Base-by-base conservation (phyloP, 1,140 invertebrate genomes). In the Camponotus vicinus region DNA sequence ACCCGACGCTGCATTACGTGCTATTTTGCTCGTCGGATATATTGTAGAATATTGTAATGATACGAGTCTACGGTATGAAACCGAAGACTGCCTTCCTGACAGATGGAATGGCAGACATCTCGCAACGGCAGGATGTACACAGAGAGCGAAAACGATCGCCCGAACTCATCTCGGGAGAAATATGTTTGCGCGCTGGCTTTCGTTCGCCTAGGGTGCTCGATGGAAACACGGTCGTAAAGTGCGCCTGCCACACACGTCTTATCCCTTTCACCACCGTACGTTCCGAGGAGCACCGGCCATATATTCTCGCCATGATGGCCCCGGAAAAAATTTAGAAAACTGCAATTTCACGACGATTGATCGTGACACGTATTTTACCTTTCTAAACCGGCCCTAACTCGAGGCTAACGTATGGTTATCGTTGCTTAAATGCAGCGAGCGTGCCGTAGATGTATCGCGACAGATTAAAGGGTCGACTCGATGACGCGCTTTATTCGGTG, bases 1-100 rank as follows among this genome's bases (percentile, higher is more conserved):
- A 86, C 76, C 64, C n/a, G 83, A 89, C 83, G 75, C 86, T 88
- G 71, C 63, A 89, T 90, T 87, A 85, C 57, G 55, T 63, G 73
- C 18, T 86, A 63, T 79, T 86, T 79, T 77, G 61, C 77, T 77
- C 37, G 37, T 27, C 15, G 73, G 89, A 88, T 91, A 52, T 52
- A 52, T 52, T 18, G 80, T 55, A 32, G 71, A 59, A 34, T 63
- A 34, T 61, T 15, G 42, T 88, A 89, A 87, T 71, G 85, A 63
- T 52, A 34, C 27, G 64, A 83, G 85, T 75, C 52, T 83, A 78
- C 18, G 64, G 63, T 57, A 78, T 61, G 79, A 90, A 90, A 89
- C 88, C 67, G 85, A 90, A 87, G 71, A 75, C 34, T 75, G 66
- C 75, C 73, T 78, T 66, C 9, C n/a, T 52, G 75, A 61, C 64